These are phyloP conservation scores for Nothoprocta perdicaria DNA, from an alignment of 2,113 vertebrate species.

Conservation along the genomic window DNA sequence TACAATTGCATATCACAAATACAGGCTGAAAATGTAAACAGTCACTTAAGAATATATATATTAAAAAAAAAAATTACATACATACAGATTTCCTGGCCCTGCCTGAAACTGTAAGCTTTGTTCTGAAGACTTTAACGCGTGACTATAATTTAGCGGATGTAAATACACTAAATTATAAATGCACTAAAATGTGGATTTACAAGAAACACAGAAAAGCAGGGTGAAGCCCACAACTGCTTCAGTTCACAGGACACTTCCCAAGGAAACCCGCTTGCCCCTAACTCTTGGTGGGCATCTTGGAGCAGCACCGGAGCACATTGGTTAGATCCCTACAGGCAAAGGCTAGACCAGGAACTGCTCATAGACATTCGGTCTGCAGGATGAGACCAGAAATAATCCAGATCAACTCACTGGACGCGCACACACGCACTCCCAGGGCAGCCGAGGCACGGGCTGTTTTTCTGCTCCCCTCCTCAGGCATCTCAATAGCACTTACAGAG, in stretches of 20 bases:
- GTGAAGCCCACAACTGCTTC: neutral
- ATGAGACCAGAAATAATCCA: neutral
- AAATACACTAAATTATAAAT: too few relatives aligned
- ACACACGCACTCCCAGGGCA: neutral
- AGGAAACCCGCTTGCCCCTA: neutral
- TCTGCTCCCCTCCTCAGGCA: neutral
- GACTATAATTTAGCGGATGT: too few relatives aligned
- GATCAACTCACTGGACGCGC: neutral
- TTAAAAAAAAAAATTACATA: neutral
- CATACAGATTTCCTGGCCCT: neutral
- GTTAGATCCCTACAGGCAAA: rapidly evolving
- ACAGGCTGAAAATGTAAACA: neutral
- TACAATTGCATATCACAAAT: neutral
- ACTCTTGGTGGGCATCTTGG: neutral
- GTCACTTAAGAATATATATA: neutral
- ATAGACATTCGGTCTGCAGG: neutral
- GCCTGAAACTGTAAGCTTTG: neutral
- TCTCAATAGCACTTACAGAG: neutral
- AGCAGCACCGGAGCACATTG: rapidly evolving
- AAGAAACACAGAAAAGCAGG: rapidly evolving
- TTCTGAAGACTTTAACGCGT: neutral
- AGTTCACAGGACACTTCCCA: neutral
- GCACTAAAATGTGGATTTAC: neutral
- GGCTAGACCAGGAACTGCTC: neutral
- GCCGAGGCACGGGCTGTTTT: neutral